Percentiles rank a stretch among this genome's conserved stretches.
These are phyloP conservation scores for Archocentrus centrarchus DNA, from an alignment of 2,113 vertebrate species.

Conservation along the genomic window DNA sequence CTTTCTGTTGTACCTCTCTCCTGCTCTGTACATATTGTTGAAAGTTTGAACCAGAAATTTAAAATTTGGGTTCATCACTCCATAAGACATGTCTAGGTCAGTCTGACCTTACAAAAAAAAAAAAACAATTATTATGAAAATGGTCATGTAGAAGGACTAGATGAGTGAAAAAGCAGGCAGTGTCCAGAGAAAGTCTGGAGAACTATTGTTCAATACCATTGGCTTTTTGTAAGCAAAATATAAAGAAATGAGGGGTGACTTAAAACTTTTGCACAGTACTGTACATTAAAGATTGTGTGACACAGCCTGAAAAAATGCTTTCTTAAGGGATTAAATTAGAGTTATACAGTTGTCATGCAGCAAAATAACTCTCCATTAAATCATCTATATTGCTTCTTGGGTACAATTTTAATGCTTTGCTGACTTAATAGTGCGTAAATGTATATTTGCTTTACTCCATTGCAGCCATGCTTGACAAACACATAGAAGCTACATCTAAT, in stretches of 20 bases:
- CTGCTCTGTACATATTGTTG: neutral
- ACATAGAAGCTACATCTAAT: neutral
- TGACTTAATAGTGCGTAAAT: neutral
- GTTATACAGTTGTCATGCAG: neutral
- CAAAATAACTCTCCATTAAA: no score
- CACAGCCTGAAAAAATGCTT: neutral
- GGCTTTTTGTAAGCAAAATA: neutral
- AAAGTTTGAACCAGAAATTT: neutral
- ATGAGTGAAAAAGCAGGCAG: fast-evolving
- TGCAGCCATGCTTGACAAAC: neutral
- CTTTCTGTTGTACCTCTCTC: neutral
- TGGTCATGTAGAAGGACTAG: neutral
- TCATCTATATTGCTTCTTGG: neutral
- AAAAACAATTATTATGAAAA: neutral
- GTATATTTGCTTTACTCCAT: neutral
- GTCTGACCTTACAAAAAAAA: neutral
- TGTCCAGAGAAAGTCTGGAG: neutral
- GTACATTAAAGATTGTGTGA: neutral
- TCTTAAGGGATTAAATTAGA: neutral
- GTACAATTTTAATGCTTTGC: neutral
- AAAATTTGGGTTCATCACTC: neutral
- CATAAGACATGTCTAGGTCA: neutral
- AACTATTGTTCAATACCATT: neutral
- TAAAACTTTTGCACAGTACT: neutral
- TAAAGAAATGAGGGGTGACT: neutral